phyloP scores from a whole-genome alignment of 2,113 vertebrate species.

The Marcusenius ussheri region DNA sequence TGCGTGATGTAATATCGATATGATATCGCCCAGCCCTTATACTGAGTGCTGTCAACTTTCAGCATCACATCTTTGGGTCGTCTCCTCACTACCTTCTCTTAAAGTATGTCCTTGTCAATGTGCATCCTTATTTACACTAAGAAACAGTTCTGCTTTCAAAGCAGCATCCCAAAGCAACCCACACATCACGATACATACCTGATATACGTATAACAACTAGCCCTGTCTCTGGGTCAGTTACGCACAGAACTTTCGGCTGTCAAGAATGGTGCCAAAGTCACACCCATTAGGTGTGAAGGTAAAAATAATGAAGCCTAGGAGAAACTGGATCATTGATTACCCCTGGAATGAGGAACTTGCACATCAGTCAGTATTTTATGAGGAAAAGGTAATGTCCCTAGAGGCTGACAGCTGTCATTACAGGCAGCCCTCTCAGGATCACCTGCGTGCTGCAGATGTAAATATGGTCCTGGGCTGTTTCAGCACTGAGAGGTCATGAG shows the following conservation, averaged over 20 bases:
- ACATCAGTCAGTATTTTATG: not conserved
- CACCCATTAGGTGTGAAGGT: not conserved
- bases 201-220: not conserved
- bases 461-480: not conserved
- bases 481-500: slow-evolving; percentile 5
- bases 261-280: slow-evolving; percentile 34
- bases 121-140: not conserved
- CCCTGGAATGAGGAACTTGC: not conserved
- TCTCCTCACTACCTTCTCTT: not conserved
- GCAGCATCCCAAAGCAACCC: not conserved
- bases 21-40: no score
- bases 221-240: slow-evolving; percentile 22
- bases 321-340: not conserved
- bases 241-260: slow-evolving; percentile 31
- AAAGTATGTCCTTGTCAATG: not conserved
- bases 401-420: not conserved
- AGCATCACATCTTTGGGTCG: not conserved
- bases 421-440: not conserved
- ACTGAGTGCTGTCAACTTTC: not conserved
- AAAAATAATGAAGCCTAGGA: slow-evolving; percentile 16
- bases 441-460: not conserved
- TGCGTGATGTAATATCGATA: no score
- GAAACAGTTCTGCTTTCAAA: not conserved
- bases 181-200: not conserved
- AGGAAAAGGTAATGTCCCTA: not conserved